A percentile compares a stretch with the other conserved stretches of the same genome.
Conservation (phyloP, 2,888 invertebrate species). For the Apodemia zela region DNA sequence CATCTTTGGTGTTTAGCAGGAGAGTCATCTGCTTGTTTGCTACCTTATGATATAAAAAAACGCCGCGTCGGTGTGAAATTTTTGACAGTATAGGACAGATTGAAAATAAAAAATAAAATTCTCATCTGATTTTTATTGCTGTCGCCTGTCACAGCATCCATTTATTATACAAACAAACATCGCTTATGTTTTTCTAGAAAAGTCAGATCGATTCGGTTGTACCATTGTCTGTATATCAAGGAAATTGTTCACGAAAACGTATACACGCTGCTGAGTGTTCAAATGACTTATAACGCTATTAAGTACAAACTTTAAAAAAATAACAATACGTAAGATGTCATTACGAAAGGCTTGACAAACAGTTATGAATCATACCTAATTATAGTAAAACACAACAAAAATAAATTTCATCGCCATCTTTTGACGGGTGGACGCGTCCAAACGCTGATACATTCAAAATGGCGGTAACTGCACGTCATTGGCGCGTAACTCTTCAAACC, state of each 20-base stretch:
- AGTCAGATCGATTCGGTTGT: conserved; percentile 61
- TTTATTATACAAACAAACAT: conserved; percentile 75
- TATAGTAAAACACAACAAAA: neutral
- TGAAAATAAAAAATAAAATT: conserved; percentile 21
- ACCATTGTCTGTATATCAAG: conserved; percentile 43
- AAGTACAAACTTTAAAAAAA: conserved; percentile 18
- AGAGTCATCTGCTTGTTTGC: no score
- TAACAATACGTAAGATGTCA: neutral
- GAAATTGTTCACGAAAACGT: conserved; percentile 44
- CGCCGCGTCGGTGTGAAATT: no score
- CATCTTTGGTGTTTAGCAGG: no score
- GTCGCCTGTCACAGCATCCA: conserved; percentile 61
- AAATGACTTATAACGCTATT: conserved; percentile 19
- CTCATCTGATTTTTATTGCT: conserved; percentile 68
- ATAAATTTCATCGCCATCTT: neutral
- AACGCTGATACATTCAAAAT: neutral
- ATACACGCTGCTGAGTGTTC: conserved; percentile 37
- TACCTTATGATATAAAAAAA: no score
- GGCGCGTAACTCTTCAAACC: neutral
- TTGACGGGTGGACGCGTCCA: neutral
- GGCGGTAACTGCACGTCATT: no score
- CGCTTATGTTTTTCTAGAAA: conserved; percentile 68
- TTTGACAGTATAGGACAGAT: no score
- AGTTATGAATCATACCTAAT: neutral
- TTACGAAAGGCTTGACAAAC: neutral